Base-by-base conservation (phyloP, 2,113 vertebrate genomes). In the Sigmodon hispidus region DNA sequence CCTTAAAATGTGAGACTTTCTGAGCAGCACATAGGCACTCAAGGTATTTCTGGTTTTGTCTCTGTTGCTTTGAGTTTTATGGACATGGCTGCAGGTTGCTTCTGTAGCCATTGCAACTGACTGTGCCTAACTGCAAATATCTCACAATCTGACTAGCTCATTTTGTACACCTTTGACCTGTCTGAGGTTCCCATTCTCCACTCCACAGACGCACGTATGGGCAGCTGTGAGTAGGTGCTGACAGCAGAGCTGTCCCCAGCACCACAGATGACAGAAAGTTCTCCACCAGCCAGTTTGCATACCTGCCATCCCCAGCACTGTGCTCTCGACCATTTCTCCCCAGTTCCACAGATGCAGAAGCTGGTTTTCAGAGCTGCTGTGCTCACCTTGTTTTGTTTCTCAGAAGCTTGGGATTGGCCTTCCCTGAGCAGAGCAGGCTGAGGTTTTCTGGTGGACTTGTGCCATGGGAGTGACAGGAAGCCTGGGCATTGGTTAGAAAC, bases 261-360 rank as follows among this genome's bases (percentile, higher is more conserved):
- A 7, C 34, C 8, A 2, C 9, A 6, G 3, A n/a, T 12, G 7
- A 10, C 0, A 1, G 69, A 52, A 26, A 31, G 45, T 50, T 16
- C 34, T 26, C 5, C 52, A 34, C 36, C 11, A 43, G 12, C 40
- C 67, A 55, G 36, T 57, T 69, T 69, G 40, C 45, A 52, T 52
- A 5, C 84, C 31, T 70, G 15, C 55, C n/a, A n/a, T 72, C 63
- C 67, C 70, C 4, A 7, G 19, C 10, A 22, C 59, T 40, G 19
- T n/a, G 48, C 67, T 29, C 48, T 17, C 26, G 7, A 1, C 63
- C 36, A 0, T 10, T 48, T 90, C 70, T 55, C n/a, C 52, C 45
- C 15, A 31, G 0, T 26, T 1, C 40, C 50, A 57, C 59, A 43
- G 34, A 67, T 50, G 29, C 13, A 40, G 34, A 7, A 2, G 55